These are phyloP conservation scores for Sitta carolinensis DNA, from an alignment of 2,797 vertebrate genomes.

Conservation along the genomic window DNA sequence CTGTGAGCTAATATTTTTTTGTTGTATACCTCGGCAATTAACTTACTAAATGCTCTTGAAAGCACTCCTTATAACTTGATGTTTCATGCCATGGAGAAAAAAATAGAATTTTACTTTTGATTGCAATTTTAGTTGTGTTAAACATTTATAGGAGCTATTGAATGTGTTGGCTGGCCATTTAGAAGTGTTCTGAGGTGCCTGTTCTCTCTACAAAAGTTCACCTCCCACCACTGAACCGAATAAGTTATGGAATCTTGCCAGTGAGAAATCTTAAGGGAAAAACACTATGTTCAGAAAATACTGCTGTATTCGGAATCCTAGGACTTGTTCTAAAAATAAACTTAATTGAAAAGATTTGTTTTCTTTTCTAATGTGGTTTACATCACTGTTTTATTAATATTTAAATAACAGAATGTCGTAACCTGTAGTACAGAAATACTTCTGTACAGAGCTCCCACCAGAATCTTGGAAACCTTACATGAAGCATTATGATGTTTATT, in stretches of 20 bases:
- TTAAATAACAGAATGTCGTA: slow-evolving; percentile 59
- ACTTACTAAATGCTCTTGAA: not conserved
- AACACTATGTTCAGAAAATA: slow-evolving; percentile 52
- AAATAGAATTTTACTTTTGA: not conserved
- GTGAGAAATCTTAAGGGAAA: slow-evolving; percentile 45
- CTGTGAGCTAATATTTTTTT: slow-evolving; percentile 1
- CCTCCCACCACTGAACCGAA: not conserved
- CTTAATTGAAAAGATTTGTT: slow-evolving; percentile 65
- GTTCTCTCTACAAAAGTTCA: slow-evolving; percentile 26
- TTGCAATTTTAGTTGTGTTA: not conserved
- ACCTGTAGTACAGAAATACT: slow-evolving; percentile 43
- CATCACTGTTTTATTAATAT: slow-evolving; percentile 69
- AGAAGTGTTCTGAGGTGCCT: slow-evolving; percentile 4
- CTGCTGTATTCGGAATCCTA: slow-evolving; percentile 60
- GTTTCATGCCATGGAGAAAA: not conserved
- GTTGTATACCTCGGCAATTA: not conserved
- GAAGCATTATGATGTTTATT: slow-evolving; percentile 39
- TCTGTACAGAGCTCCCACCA: slow-evolving; percentile 54
- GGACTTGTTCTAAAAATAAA: slow-evolving; percentile 69
- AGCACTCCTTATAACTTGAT: not conserved
- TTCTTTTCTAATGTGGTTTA: slow-evolving; percentile 67
- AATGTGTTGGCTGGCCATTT: not conserved
- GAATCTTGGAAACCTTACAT: slow-evolving; percentile 44
- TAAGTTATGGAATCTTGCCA: slow-evolving; percentile 39
- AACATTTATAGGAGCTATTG: not conserved